Evolutionary conservation across 2,888 invertebrate genomes (phyloP).

Genomic region (Caenorhabditis imperialis): DNA sequence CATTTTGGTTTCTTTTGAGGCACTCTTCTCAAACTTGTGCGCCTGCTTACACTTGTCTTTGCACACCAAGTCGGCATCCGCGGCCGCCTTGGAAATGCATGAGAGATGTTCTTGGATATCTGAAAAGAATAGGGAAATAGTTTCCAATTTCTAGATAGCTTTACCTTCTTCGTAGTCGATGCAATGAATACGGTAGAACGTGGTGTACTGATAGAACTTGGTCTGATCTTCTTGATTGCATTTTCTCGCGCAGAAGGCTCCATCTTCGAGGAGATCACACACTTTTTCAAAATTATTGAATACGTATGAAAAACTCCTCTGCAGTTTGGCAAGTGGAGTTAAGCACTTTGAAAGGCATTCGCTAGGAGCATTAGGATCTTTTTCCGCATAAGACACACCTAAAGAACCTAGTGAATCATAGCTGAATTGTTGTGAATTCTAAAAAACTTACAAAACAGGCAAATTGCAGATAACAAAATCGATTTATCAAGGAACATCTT

Average conservation of each 20-base stretch:
- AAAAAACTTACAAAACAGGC: slow-evolving; percentile 22
- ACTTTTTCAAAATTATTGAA: slow-evolving; percentile 75
- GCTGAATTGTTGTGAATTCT: not conserved
- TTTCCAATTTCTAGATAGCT: not conserved
- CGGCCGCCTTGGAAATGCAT: slow-evolving; percentile 58
- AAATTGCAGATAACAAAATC: slow-evolving; percentile 1
- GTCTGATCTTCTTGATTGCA: slow-evolving; percentile 60
- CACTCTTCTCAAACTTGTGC: slow-evolving; percentile 55
- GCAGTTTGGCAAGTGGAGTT: slow-evolving; percentile 69
- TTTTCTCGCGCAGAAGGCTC: slow-evolving; percentile 60
- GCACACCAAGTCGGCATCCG: slow-evolving; percentile 62
- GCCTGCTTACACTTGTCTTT: slow-evolving; percentile 59
- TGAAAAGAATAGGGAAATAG: slow-evolving; percentile 27
- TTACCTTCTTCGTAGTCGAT: slow-evolving; percentile 65
- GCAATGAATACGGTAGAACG: slow-evolving; percentile 66
- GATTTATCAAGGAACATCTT: slow-evolving; percentile 7
- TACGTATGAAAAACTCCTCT: slow-evolving; percentile 71
- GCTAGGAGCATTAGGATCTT: slow-evolving; percentile 48
- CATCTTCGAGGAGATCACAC: slow-evolving; percentile 61
- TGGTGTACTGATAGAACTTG: slow-evolving; percentile 65
- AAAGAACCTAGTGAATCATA: too few species aligned
- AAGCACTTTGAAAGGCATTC: slow-evolving; percentile 72
- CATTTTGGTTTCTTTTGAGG: slow-evolving; percentile 55
- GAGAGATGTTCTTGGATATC: slow-evolving; percentile 61
- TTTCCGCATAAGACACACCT: slow-evolving; percentile 19